Evolutionary conservation across 2,113 vertebrate species (phyloP).

Genomic region (Todiramphus chloris): DNA sequence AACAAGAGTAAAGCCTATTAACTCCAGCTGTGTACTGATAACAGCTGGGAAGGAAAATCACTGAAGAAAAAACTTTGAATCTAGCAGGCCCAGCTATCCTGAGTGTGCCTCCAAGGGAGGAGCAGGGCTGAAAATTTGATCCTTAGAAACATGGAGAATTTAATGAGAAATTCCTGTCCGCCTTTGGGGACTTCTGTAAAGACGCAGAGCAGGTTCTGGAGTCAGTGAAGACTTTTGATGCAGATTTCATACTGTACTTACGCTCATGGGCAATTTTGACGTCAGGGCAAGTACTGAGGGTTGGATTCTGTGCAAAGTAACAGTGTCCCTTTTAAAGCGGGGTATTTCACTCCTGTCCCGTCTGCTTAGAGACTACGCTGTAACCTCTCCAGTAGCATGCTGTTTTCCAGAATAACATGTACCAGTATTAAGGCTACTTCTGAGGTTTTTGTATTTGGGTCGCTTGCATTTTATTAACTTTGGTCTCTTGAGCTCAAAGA

Average conservation of each 20-base stretch:
- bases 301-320: neutral
- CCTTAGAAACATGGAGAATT: neutral
- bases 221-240: neutral
- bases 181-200: neutral
- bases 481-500: neutral
- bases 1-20: slow-evolving; percentile 37
- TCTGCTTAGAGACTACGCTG: neutral
- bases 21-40: slow-evolving; percentile 51
- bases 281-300: neutral
- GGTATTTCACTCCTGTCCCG: neutral
- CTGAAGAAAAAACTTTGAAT: slow-evolving; percentile 9
- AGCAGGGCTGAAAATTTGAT: neutral
- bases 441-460: neutral
- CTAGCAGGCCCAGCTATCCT: neutral
- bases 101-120: neutral
- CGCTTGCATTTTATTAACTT: neutral
- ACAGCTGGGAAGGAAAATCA: slow-evolving; percentile 35
- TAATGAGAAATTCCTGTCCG: neutral
- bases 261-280: neutral
- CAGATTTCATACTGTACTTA: neutral
- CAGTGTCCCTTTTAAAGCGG: neutral
- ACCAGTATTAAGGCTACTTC: neutral
- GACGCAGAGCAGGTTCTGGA: neutral
- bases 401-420: neutral
- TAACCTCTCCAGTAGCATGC: neutral